These are phyloP conservation scores for Oostethus manadensis DNA, from an alignment of 2,113 vertebrate genomes.

Conservation along the genomic window DNA sequence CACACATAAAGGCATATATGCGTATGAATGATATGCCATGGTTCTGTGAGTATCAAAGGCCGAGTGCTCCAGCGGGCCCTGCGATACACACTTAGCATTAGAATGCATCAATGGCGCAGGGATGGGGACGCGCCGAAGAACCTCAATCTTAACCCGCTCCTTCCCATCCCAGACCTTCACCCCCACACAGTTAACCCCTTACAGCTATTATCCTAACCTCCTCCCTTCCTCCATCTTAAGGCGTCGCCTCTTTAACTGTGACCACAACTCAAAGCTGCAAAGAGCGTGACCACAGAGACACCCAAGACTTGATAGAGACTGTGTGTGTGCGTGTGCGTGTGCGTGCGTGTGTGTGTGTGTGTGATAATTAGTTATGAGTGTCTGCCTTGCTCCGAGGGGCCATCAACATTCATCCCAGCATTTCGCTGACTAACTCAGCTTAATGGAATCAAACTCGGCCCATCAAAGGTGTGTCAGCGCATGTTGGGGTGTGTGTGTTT, in stretches of 20 bases:
- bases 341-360: conserved; percentile 26
- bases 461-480: conserved; percentile 55
- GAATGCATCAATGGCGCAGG: conserved; percentile 66
- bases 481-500: conserved; percentile 22
- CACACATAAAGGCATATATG: conserved; percentile 43
- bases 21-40: conserved; percentile 60
- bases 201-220: conserved; percentile 52
- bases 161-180: conserved; percentile 39
- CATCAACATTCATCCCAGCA: conserved; percentile 52
- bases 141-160: conserved; percentile 51
- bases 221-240: conserved; percentile 41
- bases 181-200: conserved; percentile 47
- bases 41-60: conserved; percentile 63
- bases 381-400: conserved; percentile 40
- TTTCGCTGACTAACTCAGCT: conserved; percentile 62
- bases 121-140: conserved; percentile 51
- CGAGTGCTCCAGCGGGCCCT: conserved; percentile 51
- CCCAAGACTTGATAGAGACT: conserved; percentile 40
- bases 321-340: conserved; percentile 32
- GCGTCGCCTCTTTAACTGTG: conserved; percentile 61
- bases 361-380: conserved; percentile 32
- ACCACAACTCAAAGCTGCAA: conserved; percentile 57
- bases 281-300: conserved; percentile 59
- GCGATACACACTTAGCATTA: conserved; percentile 68
- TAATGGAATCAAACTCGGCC: conserved; percentile 64